These are phyloP conservation scores for Lacanobia oleracea DNA, from an alignment of 2,888 invertebrate species.

Conservation along the genomic window DNA sequence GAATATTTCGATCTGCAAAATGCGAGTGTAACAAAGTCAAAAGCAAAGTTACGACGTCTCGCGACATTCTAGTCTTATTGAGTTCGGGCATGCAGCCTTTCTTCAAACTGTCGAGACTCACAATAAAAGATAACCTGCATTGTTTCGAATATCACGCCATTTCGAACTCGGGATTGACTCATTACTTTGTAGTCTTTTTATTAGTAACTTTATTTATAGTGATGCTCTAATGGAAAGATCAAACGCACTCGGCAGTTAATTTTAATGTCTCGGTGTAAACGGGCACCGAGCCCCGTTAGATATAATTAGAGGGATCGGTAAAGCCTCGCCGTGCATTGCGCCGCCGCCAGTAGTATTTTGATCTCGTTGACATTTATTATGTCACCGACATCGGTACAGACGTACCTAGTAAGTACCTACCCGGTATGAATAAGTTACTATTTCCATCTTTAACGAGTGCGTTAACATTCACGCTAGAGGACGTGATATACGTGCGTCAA, in stretches of 20 bases:
- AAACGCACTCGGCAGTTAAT: conserved; percentile 88
- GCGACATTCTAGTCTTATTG: conserved; percentile 67
- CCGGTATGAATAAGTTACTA: conserved; percentile 63
- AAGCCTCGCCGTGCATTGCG: conserved; percentile 78
- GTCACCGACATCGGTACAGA: conserved; percentile 75
- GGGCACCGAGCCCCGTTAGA: conserved; percentile 82
- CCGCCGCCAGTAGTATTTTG: conserved; percentile 81
- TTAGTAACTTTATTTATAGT: conserved; percentile 85
- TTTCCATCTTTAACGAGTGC: conserved; percentile 65
- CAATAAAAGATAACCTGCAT: conserved; percentile 70
- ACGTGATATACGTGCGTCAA: conserved; percentile 56
- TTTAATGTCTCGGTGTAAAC: conserved; percentile 89
- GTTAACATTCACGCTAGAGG: conserved; percentile 55
- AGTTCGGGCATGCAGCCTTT: conserved; percentile 64
- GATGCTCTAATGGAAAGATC: conserved; percentile 89
- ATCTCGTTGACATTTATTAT: conserved; percentile 86
- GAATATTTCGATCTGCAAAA: conserved; percentile 74
- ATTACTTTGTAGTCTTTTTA: conserved; percentile 83
- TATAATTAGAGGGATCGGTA: conserved; percentile 88
- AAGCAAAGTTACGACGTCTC: conserved; percentile 64
- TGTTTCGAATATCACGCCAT: conserved; percentile 75
- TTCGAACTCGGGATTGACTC: conserved; percentile 79
- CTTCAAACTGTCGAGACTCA: conserved; percentile 46
- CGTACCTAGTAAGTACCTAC: conserved; percentile 55
- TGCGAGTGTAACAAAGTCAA: conserved; percentile 66